phyloP scores from a whole-genome alignment of 2,113 vertebrate species.

The Syngnathus floridae region DNA sequence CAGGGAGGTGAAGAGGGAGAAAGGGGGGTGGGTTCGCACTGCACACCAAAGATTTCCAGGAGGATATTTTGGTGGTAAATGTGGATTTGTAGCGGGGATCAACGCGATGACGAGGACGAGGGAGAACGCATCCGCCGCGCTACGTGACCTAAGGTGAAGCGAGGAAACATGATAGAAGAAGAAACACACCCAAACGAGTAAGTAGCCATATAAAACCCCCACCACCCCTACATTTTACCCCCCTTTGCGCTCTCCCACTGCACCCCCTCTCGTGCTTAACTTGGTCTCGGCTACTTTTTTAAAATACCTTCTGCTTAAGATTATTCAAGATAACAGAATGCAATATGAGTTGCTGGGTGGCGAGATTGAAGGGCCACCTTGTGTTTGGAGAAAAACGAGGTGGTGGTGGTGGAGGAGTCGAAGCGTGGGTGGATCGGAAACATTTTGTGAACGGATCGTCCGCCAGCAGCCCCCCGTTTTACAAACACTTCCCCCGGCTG shows the following conservation, averaged over 20 bases:
- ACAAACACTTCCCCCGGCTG: neutral
- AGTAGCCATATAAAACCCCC: constrained; percentile 54
- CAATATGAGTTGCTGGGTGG: neutral
- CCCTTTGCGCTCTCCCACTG: neutral
- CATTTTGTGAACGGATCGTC: constrained; percentile 66
- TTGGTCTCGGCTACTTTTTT: constrained; percentile 37
- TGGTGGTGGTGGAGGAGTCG: constrained; percentile 38
- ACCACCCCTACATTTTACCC: neutral
- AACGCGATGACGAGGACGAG: constrained; percentile 78
- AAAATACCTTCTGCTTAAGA: neutral
- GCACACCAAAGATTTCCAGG: constrained; percentile 48
- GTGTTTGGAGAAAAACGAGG: constrained; percentile 27
- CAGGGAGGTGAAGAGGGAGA: constrained; percentile 28
- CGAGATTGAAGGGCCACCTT: constrained; percentile 12
- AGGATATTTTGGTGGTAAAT: constrained; percentile 42
- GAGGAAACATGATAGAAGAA: constrained; percentile 84
- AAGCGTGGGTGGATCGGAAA: constrained; percentile 70
- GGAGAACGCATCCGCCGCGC: constrained; percentile 74
- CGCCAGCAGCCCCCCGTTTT: constrained; percentile 28
- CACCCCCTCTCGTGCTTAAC: constrained; percentile 19
- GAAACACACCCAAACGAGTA: constrained; percentile 85
- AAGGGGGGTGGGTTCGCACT: constrained; percentile 27
- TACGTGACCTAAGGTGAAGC: constrained; percentile 73
- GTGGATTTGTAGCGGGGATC: constrained; percentile 51
- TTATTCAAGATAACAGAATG: neutral